Evolutionary conservation across 2,888 invertebrate species (phyloP), one percentile per base, ranked within the genome.

Genomic region (Amphimallon solstitiale): DNA sequence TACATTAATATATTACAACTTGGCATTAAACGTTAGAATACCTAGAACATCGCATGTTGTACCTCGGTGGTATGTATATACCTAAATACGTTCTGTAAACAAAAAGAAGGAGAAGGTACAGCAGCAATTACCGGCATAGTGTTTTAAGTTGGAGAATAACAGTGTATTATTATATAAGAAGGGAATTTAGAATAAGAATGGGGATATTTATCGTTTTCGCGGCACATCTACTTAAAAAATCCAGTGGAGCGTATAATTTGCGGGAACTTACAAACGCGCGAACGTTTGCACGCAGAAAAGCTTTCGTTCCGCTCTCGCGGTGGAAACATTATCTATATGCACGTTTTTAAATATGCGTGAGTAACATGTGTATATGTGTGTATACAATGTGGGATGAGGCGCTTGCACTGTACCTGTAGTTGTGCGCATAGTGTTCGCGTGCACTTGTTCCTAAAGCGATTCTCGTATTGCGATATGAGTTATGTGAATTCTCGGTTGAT

Each of bases 171-270:
- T 49, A 49, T 29, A 49, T 49, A 29, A 49, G 48, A 29, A 14
- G 14, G 29, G 48, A 49, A 49, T 23, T 49, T 49, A 49, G 48
- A 29, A 9, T 3, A 49, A n/a, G 48, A 29, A 49, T n/a, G n/a
- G 29, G 48, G 48, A 29, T 49, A 49, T 49, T 49, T 49, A 49
- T 49, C 48, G 48, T 49, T 49, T 49, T 49, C 48, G 48, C 48
- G 48, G n/a, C n/a, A 23, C 29, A 23, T 49, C 48, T 49, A 49
- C 29, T 49, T 49, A n/a, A n/a, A 23, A 49, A 29, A 49, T 49
- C 48, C 29, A 49, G 23, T 49, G 12, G 23, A 49, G 48, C 29
- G 7, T 49, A 21, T 49, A 49, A 49, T 49, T 49, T 49, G 23
- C 48, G n/a, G 23, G 21, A 14, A 29, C n/a, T 12, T 12, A 29